phyloP scores from a whole-genome alignment of 2,113 vertebrate species.

The Enhydra lutris region DNA sequence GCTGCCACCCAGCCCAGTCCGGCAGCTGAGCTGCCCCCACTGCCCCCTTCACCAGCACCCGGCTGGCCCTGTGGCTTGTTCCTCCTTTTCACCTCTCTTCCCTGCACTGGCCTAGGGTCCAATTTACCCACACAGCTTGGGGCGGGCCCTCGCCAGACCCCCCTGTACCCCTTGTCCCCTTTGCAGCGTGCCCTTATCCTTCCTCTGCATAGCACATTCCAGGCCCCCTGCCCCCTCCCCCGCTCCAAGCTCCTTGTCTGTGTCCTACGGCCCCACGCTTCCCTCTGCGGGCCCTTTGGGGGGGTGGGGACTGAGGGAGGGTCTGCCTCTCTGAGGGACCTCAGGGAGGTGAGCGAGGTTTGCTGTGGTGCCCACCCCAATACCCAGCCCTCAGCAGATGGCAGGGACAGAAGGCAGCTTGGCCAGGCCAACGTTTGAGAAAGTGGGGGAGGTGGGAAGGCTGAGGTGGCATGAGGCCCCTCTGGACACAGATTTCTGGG shows the following conservation, averaged over 20 bases:
- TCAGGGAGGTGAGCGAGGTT: neutral
- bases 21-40: neutral
- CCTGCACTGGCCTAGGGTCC: neutral
- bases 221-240: neutral
- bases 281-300: neutral
- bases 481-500: neutral
- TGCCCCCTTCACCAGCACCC: neutral
- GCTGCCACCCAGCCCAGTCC: neutral
- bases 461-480: neutral
- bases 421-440: neutral
- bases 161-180: neutral
- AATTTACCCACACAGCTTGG: neutral
- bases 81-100: neutral
- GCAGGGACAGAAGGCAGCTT: neutral
- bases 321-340: neutral
- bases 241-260: neutral
- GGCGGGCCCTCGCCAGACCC: neutral
- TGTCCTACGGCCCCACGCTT: accelerated
- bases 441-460: neutral
- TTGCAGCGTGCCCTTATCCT: accelerated
- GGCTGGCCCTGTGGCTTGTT: neutral
- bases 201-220: neutral
- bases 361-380: neutral
- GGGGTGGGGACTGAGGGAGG: too few relatives aligned
- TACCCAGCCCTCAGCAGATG: neutral